These are phyloP conservation scores for Athripsodes cinereus DNA, from an alignment of 2,888 invertebrate species.

Conservation along the genomic window DNA sequence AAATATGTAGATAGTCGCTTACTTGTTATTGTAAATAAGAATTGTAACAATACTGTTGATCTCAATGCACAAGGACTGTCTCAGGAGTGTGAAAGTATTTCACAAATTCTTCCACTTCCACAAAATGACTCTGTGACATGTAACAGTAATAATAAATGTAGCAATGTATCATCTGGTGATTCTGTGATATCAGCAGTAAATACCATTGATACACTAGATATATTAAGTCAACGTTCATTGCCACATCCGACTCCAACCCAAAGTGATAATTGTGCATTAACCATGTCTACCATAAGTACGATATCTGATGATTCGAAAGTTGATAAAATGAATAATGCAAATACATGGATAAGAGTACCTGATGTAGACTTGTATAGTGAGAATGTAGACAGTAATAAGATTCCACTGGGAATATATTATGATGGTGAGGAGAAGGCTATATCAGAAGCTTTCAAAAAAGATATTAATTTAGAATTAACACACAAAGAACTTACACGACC, in stretches of 20 bases:
- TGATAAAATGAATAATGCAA: too few species aligned
- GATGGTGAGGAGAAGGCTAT: neutral
- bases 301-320: too few species aligned
- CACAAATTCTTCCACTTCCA: too few species aligned
- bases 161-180: too few species aligned
- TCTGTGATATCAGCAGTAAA: too few species aligned
- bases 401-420: neutral
- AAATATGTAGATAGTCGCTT: neutral
- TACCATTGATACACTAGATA: neutral
- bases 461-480: neutral
- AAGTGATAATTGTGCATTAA: too few species aligned
- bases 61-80: neutral
- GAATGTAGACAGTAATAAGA: neutral
- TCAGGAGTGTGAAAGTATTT: too few species aligned
- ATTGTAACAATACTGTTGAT: neutral
- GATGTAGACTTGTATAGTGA: too few species aligned
- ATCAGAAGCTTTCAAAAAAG: neutral
- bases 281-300: too few species aligned
- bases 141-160: neutral
- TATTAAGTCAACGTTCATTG: neutral
- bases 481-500: constrained; percentile 5
- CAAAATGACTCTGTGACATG: neutral
- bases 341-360: too few species aligned
- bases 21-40: neutral
- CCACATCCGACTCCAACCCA: too few species aligned